Evolutionary conservation across 2,888 invertebrate genomes (phyloP).

Genomic region (Tetanocera ferruginea): DNA sequence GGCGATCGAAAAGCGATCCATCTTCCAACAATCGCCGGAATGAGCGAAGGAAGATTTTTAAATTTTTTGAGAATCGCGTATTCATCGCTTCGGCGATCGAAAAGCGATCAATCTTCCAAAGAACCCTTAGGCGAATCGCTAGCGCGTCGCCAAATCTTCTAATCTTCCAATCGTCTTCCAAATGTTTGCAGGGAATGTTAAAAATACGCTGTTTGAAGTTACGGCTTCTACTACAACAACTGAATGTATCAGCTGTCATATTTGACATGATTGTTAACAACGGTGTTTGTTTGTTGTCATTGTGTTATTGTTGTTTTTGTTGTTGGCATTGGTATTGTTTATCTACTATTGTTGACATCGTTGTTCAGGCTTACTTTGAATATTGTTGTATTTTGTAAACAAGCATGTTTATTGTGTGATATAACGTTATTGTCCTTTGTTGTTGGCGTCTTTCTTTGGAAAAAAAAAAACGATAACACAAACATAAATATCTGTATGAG

Average conservation of each 20-base stretch:
- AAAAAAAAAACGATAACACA: too few relatives aligned
- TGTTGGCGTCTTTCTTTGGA: neutral
- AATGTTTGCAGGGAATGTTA: neutral
- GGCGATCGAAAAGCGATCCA: too few relatives aligned
- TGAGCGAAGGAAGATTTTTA: too few relatives aligned
- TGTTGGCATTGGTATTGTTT: constrained; percentile 10
- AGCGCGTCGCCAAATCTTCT: too few relatives aligned
- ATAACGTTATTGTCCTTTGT: neutral
- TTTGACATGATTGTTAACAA: neutral
- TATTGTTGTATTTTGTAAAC: neutral
- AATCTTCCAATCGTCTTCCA: neutral
- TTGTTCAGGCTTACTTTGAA: neutral
- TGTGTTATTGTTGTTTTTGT: constrained; percentile 6
- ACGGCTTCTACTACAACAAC: neutral
- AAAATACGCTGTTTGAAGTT: neutral
- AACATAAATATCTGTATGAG: too few relatives aligned
- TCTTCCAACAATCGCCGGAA: too few relatives aligned
- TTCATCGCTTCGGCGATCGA: too few relatives aligned
- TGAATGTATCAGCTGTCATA: neutral
- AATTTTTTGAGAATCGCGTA: too few relatives aligned
- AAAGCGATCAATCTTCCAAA: too few relatives aligned
- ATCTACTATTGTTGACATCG: neutral
- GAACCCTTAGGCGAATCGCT: too few relatives aligned
- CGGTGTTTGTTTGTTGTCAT: neutral
- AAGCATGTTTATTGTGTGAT: neutral